These are phyloP conservation scores for Archivesica marissinica DNA, from an alignment of 1,140 invertebrate species.

Conservation along the genomic window DNA sequence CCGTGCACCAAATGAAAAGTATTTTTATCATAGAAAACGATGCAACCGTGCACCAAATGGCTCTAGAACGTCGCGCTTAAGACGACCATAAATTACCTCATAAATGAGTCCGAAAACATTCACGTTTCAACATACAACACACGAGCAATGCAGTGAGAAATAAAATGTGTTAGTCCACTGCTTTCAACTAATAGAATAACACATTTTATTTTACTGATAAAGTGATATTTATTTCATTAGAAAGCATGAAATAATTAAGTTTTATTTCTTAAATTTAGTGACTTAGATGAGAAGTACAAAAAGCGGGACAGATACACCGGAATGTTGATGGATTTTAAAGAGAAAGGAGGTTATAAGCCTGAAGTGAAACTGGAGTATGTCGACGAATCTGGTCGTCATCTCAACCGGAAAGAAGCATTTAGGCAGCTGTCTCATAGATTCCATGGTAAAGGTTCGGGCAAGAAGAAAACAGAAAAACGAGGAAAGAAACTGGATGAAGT, in stretches of 20 bases:
- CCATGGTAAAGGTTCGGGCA: constrained; percentile 99
- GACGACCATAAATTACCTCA: too few relatives aligned
- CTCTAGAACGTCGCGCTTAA: too few relatives aligned
- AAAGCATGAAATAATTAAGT: background rate
- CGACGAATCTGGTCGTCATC: constrained; percentile 95
- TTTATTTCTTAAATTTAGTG: constrained; percentile 84
- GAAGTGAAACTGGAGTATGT: constrained; percentile 99
- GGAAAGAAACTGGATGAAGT: constrained; percentile 98
- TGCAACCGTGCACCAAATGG: too few relatives aligned
- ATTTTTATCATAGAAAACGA: too few relatives aligned
- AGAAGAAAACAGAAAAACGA: constrained; percentile 99
- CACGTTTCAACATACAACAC: too few relatives aligned
- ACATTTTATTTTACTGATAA: too few relatives aligned
- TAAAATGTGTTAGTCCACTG: too few relatives aligned
- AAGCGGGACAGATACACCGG: constrained; percentile 92
- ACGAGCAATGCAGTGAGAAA: too few relatives aligned
- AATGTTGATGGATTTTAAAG: constrained; percentile 96
- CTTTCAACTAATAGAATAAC: too few relatives aligned
- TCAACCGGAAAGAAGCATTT: constrained; percentile 98
- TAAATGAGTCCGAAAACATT: too few relatives aligned
- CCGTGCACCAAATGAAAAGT: too few relatives aligned
- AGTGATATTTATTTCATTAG: too few relatives aligned
- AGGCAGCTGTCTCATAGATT: constrained; percentile 96
- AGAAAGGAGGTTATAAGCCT: constrained; percentile 96
- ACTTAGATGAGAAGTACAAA: constrained; percentile 91